These are phyloP conservation scores for Ephialtes manifestator DNA, from an alignment of 2,888 invertebrate genomes.

Conservation along the genomic window DNA sequence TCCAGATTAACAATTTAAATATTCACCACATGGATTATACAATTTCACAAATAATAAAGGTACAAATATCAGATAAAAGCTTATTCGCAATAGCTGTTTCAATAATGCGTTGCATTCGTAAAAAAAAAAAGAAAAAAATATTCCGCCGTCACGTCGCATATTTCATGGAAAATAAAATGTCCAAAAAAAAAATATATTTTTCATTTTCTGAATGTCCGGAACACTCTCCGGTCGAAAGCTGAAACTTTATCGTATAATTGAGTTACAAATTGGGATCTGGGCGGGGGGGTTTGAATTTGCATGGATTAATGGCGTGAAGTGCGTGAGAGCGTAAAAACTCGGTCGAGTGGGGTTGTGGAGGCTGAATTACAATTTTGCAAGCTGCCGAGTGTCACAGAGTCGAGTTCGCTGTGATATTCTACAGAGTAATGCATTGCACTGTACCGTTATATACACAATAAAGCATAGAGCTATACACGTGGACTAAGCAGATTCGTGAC, in stretches of 20 bases:
- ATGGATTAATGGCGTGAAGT: conserved; percentile 58
- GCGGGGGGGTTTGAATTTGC: conserved; percentile 44
- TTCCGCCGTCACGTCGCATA: background rate
- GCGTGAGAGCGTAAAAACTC: conserved; percentile 54
- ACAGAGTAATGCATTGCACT: background rate
- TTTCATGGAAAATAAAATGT: background rate
- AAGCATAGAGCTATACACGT: background rate
- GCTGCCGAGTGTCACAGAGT: conserved; percentile 2
- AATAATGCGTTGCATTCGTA: background rate
- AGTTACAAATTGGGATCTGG: conserved; percentile 57
- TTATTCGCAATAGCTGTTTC: background rate
- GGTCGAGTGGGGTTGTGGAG: conserved; percentile 18
- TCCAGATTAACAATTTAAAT: background rate
- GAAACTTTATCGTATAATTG: conserved; percentile 51
- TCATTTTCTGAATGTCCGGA: background rate
- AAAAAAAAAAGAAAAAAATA: background rate
- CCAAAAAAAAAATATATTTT: background rate
- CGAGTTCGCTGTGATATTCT: background rate
- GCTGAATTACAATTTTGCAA: conserved; percentile 61
- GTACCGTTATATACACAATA: background rate
- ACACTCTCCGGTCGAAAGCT: background rate
- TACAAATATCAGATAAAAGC: background rate
- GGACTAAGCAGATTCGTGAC: conserved; percentile 17
- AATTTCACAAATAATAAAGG: background rate
- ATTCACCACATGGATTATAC: background rate